phyloP scores from a whole-genome alignment of 2,797 vertebrate genomes.

The Scolopax rusticola region DNA sequence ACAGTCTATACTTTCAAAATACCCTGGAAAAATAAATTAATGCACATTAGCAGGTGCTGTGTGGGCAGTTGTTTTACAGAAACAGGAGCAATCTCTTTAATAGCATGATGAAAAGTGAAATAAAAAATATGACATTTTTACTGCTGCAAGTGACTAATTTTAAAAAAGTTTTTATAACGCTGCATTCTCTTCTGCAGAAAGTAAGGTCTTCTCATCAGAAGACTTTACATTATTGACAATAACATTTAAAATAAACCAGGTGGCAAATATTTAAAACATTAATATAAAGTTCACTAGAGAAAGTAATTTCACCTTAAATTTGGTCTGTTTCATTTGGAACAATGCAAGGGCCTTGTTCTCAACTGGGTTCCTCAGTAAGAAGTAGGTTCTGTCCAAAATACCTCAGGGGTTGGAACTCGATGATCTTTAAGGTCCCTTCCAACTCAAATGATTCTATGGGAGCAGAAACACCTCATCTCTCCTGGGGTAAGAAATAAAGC shows the following conservation, averaged over 20 bases:
- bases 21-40: conserved; percentile 30
- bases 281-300: not conserved
- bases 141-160: not conserved
- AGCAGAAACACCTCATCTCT: not conserved
- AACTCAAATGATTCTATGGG: not conserved
- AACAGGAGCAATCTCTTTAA: conserved; percentile 30
- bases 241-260: not conserved
- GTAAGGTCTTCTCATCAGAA: not conserved
- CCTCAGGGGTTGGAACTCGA: no score
- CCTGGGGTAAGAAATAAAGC: no score
- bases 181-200: not conserved
- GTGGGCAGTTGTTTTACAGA: conserved; percentile 64
- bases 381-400: not conserved
- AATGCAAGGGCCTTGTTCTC: not conserved
- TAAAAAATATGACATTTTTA: not conserved
- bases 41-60: conserved; percentile 49
- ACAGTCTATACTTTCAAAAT: conserved; percentile 38
- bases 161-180: not conserved
- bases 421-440: not conserved
- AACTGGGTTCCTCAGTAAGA: accelerated
- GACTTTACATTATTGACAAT: not conserved
- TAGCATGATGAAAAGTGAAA: not conserved
- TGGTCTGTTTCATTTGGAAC: not conserved
- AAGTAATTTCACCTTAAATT: not conserved
- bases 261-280: not conserved